Conservation (phyloP, 2,113 vertebrate genomes). For the Osmerus mordax region DNA sequence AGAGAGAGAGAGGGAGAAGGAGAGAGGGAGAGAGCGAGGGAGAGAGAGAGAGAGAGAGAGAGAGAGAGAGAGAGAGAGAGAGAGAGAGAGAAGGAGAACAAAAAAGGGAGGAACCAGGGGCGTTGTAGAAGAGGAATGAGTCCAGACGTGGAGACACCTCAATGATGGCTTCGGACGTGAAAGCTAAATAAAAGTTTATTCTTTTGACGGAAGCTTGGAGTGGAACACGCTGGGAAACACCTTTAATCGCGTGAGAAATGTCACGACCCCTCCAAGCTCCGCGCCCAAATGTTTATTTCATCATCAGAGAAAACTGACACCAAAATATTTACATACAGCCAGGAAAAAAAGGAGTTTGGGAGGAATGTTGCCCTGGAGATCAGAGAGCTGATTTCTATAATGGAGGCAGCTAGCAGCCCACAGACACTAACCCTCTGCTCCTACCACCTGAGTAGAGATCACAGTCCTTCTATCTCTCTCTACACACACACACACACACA, state of each 20-base stretch:
- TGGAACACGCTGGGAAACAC: conserved; percentile 30
- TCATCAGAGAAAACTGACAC: conserved; percentile 71
- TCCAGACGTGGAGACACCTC: conserved; percentile 26
- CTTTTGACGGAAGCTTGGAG: conserved; percentile 31
- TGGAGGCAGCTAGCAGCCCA: conserved; percentile 48
- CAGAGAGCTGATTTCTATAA: conserved; percentile 68
- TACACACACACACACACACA: too few species aligned
- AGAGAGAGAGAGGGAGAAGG: background rate
- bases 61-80: background rate
- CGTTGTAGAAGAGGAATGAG: conserved; percentile 39
- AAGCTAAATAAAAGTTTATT: conserved; percentile 46
- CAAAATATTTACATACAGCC: conserved; percentile 75
- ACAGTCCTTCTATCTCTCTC: conserved; percentile 2
- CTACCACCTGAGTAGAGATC: conserved; percentile 21
- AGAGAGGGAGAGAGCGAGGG: background rate
- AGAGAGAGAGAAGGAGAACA: conserved; percentile 5
- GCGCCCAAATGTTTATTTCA: conserved; percentile 61
- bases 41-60: background rate
- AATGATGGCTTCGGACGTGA: too few species aligned
- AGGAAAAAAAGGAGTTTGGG: conserved; percentile 62
- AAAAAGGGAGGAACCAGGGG: conserved; percentile 13
- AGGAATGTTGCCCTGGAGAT: conserved; percentile 68
- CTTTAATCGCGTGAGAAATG: conserved; percentile 61
- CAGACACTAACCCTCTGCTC: conserved; percentile 56
- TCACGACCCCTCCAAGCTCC: conserved; percentile 41